A percentile compares a stretch with the other conserved stretches of the same genome.
phyloP scores from a whole-genome alignment of 1,140 invertebrate species.

The Diorhabda elongata region DNA sequence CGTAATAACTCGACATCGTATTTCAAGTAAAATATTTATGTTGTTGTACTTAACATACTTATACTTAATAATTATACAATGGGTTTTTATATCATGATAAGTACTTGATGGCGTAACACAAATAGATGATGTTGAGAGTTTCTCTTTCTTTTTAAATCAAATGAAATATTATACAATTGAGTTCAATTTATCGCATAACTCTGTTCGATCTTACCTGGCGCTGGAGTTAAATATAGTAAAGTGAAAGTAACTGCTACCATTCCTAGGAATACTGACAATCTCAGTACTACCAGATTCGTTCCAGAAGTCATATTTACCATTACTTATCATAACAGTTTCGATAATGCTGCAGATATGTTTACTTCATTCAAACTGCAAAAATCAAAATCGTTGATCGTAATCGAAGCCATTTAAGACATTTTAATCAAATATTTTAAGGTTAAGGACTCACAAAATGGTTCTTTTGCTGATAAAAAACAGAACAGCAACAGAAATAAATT shows the following conservation, averaged over 20 bases:
- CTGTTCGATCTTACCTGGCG: slow-evolving; percentile 55
- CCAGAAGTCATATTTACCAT: slow-evolving; percentile 30
- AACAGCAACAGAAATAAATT: too few relatives aligned
- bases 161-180: neutral
- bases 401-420: too few relatives aligned
- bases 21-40: neutral
- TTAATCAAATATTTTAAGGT: too few relatives aligned
- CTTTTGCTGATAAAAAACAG: too few relatives aligned
- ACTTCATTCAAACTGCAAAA: too few relatives aligned
- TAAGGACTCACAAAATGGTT: too few relatives aligned
- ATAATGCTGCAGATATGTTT: too few relatives aligned
- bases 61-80: slow-evolving; percentile 1
- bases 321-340: too few relatives aligned
- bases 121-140: neutral
- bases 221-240: slow-evolving; percentile 63
- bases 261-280: slow-evolving; percentile 42
- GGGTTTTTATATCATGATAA: neutral
- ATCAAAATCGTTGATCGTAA: too few relatives aligned
- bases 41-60: neutral
- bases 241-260: slow-evolving; percentile 59
- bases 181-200: neutral
- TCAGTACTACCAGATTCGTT: slow-evolving; percentile 31
- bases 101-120: neutral
- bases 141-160: neutral
- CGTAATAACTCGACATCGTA: too few relatives aligned